Base-by-base conservation (phyloP, 2,113 vertebrate genomes). In the Heterotilapia buettikoferi region DNA sequence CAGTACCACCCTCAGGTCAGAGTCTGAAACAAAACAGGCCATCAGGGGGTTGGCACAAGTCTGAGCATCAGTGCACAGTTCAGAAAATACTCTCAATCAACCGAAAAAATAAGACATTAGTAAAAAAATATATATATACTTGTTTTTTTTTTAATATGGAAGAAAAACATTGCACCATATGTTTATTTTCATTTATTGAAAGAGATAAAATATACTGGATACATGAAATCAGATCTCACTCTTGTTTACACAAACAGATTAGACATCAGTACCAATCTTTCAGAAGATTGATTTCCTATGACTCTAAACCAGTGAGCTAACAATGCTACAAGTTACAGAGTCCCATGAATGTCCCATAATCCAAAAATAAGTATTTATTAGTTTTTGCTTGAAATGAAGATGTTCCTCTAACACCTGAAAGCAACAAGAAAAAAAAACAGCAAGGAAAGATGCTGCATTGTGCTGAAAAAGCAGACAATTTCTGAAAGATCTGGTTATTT, bases 51-150 rank as follows among this genome's bases (percentile, higher is more conserved):
- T 52, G 50, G 50, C 50, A 52, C 50, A 52, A 52, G 18, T 52
- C 50, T 52, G 0, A 52, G 50, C 50, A 52, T 52, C 0, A 52
- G 50, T 52, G 50, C 50, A 52, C 18, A 52, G 50, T 52, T 52
- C 2, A 52, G 7, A 0, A 52, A 52, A 9, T 3, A 4, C 9
- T 0, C 47, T 50, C 0, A 0, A 50, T 50, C 47, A 19, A 50
- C 7, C 7, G 0, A 50, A 50, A 18, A 50, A 0, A 0, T 50
- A 50, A 50, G 47, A 50, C 47, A 50, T 50, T 19, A 47, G 0
- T 31, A 31, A 31, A 31, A 6, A 36, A 9, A 8, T 1, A 36
- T 8, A 36, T 3, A 31, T 31, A 31, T 31, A 6, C 3, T 8
- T 36, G n/a, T n/a, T 3, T 36, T 36, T 7, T 47, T 45, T 45